These are phyloP conservation scores for Pterostichus madidus DNA, from an alignment of 2,888 invertebrate genomes.

Conservation along the genomic window DNA sequence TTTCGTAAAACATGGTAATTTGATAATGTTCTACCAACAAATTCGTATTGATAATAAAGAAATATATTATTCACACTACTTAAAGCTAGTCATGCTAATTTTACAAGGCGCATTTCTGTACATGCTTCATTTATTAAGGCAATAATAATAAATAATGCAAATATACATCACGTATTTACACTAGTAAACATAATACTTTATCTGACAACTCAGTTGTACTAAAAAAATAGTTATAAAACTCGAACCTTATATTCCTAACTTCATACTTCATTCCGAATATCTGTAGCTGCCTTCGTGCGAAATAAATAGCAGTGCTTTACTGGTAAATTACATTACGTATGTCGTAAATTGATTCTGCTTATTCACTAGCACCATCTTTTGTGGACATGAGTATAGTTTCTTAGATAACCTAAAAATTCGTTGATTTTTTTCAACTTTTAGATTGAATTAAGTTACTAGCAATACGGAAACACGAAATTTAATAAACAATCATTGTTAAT, in stretches of 20 bases:
- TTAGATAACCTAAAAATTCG: neutral
- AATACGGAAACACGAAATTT: constrained; percentile 15
- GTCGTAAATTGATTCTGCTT: neutral
- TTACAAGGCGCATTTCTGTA: constrained; percentile 64
- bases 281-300: constrained; percentile 24
- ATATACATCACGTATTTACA: constrained; percentile 63
- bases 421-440: neutral
- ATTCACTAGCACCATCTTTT: too few species aligned
- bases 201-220: constrained; percentile 40
- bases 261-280: constrained; percentile 8
- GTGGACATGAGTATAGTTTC: constrained; percentile 27
- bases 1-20: neutral
- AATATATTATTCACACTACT: constrained; percentile 53
- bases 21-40: constrained; percentile 15
- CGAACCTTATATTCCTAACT: constrained; percentile 1
- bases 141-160: constrained; percentile 55
- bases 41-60: constrained; percentile 47
- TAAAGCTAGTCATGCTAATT: constrained; percentile 44
- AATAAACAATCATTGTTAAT: constrained; percentile 47
- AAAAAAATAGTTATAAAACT: constrained; percentile 38
- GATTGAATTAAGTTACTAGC: constrained; percentile 33
- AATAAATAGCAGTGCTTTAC: too few species aligned
- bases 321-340: neutral
- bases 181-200: constrained; percentile 55
- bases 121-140: constrained; percentile 62